phyloP scores from a whole-genome alignment of 2,888 invertebrate genomes.

The Lomographa bimaculata region DNA sequence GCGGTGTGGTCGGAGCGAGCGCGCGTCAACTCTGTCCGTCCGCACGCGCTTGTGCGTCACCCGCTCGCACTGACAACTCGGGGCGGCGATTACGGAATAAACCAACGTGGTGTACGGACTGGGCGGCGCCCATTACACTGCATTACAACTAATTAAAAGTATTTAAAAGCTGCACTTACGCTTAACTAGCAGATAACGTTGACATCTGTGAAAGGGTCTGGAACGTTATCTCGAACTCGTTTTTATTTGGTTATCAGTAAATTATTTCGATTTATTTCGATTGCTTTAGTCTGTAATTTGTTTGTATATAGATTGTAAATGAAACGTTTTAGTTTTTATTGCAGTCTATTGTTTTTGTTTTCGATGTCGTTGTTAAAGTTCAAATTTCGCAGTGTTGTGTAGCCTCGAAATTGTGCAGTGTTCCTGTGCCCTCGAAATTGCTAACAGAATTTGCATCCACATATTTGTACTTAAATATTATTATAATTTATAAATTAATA shows the following conservation, averaged over 20 bases:
- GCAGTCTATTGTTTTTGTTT: too few species aligned
- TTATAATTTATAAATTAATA: too few species aligned
- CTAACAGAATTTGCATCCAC: too few species aligned
- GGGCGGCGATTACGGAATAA: background rate
- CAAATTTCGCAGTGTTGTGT: too few species aligned
- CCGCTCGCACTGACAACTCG: slow-evolving; percentile 12
- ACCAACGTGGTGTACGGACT: slow-evolving; percentile 5
- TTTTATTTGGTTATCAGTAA: slow-evolving; percentile 11
- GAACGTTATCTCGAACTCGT: slow-evolving; percentile 39
- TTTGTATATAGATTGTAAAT: too few species aligned
- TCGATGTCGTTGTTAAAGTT: too few species aligned
- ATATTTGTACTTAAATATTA: too few species aligned
- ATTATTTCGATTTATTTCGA: background rate
- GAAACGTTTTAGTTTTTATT: too few species aligned
- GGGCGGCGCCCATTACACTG: slow-evolving; percentile 40
- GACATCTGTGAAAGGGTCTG: slow-evolving; percentile 57
- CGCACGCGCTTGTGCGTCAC: slow-evolving; percentile 31
- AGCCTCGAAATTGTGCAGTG: too few species aligned
- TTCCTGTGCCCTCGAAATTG: too few species aligned
- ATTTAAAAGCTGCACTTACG: slow-evolving; percentile 70
- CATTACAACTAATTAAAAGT: slow-evolving; percentile 65
- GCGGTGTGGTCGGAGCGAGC: slow-evolving; percentile 34
- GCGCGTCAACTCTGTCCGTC: slow-evolving; percentile 8
- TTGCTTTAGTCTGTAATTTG: too few species aligned
- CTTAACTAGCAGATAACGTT: slow-evolving; percentile 51